Base-by-base conservation (phyloP, 2,113 vertebrate genomes). In the Ibidorhyncha struthersii region DNA sequence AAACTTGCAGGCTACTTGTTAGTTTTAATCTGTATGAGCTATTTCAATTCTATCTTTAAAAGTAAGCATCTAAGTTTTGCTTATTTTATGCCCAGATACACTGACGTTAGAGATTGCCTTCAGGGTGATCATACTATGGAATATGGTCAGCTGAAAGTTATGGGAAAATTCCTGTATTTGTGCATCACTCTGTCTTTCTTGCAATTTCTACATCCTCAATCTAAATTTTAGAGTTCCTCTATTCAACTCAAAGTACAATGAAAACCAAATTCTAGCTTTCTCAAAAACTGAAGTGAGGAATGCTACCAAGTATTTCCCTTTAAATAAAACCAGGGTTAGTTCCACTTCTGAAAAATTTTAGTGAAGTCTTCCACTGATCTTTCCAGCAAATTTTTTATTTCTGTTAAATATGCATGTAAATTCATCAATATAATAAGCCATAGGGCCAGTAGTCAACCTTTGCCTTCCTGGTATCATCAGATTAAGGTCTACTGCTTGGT, bases 221-320 rank as follows among this genome's bases (percentile, higher is more conserved):
- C 5, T 52, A 7, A 21, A 20, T 59, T 83, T 58, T 30, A 23
- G 10, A 16, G 2, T 41, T 43, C 18, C 8, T 70, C 13, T 82
- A 4, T 69, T 63, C 15, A 67, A 5, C 7, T 49, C 23, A 63
- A 36, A 73, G 2, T 55, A 30, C 16, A 41, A 59, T 61, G 25
- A 50, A 72, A 77, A 92, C 5, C 1, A 20, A 66, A 53, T 16
- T 56, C 19, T 22, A 6, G 10, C 1, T 21, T 40, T 86, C 40
- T 69, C 40, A 58, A 91, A 88, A 67, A 19, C 6, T 29, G 8
- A 50, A 56, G 6, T 53, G 8, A 81, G 6, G 27, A 73, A 55
- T 72, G 5, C 4, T 45, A 32, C 9, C 3, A 65, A 66, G 65
- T 9, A 26, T 0, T 43, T 6, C 2, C 4, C 10, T 30, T 69